phyloP scores from a whole-genome alignment of 2,113 vertebrate species.

The Tichodroma muraria region DNA sequence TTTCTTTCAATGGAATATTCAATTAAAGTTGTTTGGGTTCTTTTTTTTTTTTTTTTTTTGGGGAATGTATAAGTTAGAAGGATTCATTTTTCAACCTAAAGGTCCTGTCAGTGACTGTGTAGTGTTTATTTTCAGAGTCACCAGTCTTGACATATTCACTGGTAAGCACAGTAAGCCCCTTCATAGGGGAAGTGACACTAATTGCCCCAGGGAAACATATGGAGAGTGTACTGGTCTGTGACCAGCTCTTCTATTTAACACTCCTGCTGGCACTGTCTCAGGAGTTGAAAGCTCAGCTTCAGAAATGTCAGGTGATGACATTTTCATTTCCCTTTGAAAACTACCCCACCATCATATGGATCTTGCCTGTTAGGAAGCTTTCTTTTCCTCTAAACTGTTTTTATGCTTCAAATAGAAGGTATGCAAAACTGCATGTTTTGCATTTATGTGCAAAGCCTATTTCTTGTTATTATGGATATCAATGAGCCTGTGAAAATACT shows the following conservation, averaged over 20 bases:
- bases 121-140: conserved; percentile 74
- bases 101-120: neutral
- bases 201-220: neutral
- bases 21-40: neutral
- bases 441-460: neutral
- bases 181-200: neutral
- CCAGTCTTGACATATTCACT: conserved; percentile 84
- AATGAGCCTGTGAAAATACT: neutral
- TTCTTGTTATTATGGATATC: neutral
- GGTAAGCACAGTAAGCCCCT: conserved; percentile 61
- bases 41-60: neutral
- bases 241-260: conserved; percentile 14
- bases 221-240: neutral
- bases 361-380: neutral
- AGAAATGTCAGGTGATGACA: conserved; percentile 57
- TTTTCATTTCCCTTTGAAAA: conserved; percentile 48
- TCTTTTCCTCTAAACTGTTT: neutral
- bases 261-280: neutral
- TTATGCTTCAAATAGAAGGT: neutral
- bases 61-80: neutral
- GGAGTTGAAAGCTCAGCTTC: conserved; percentile 27
- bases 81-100: conserved; percentile 14
- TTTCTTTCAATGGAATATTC: neutral
- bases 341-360: neutral
- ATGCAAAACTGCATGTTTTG: neutral